These are phyloP conservation scores for Podarcis siculus DNA, from an alignment of 2,797 vertebrate species.

Conservation along the genomic window DNA sequence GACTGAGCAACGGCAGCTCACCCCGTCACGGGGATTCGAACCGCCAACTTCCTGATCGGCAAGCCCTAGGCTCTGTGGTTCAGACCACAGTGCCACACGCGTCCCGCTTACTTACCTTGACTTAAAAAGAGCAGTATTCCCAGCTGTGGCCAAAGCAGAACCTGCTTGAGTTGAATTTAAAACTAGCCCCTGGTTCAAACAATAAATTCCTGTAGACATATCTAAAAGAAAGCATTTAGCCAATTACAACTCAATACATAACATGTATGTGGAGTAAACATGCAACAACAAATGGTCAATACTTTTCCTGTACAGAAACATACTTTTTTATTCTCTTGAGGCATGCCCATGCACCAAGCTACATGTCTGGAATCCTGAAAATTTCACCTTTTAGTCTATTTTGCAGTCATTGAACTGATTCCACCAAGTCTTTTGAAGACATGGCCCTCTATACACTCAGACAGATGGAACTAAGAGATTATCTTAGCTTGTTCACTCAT, in stretches of 20 bases:
- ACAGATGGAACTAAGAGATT: neutral
- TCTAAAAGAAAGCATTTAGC: constrained; percentile 65
- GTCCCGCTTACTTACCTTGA: constrained; percentile 72
- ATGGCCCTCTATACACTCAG: neutral
- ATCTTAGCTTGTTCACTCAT: neutral
- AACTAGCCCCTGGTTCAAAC: constrained; percentile 79
- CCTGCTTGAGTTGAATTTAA: constrained; percentile 73
- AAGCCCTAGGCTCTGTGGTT: too few relatives aligned
- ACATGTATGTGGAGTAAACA: neutral
- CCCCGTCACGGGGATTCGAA: too few relatives aligned
- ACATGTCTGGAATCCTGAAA: neutral
- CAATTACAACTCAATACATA: neutral
- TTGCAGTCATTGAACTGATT: neutral
- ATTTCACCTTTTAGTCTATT: neutral
- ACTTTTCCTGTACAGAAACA: neutral
- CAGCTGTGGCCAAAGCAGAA: constrained; percentile 66
- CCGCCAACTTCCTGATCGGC: too few relatives aligned
- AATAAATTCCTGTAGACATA: constrained; percentile 80
- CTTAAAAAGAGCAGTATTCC: constrained; percentile 68
- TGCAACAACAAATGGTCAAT: neutral
- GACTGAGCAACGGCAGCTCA: too few relatives aligned
- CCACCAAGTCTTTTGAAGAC: neutral
- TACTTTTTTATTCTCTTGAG: neutral
- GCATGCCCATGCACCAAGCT: neutral
- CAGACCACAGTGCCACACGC: too few relatives aligned